A percentile compares a stretch with the other conserved stretches of the same genome.
Conservation (phyloP, 92 coral and sea anemone genomes). For the Meandrina meandrites region DNA sequence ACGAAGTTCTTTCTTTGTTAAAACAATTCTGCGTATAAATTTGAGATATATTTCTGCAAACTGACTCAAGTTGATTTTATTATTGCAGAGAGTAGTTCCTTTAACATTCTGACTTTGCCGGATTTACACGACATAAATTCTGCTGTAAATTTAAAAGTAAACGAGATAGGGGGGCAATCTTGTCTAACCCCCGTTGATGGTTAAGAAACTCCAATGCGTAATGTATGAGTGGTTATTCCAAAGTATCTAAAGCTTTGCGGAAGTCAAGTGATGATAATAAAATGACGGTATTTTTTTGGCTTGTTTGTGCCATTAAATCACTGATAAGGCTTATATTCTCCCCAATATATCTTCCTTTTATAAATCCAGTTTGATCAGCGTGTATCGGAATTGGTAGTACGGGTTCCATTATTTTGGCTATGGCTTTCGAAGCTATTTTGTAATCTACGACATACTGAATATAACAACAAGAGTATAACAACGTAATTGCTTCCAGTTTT, state of each 20-base stretch:
- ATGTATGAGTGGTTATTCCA: not conserved
- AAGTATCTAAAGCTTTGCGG: not conserved
- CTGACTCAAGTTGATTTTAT: too few relatives aligned
- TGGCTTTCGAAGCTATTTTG: not conserved
- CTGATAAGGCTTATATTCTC: not conserved
- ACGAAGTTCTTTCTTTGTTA: not conserved
- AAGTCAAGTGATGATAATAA: not conserved
- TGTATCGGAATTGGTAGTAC: not conserved
- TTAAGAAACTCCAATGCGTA: too few relatives aligned
- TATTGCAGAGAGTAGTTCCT: too few relatives aligned
- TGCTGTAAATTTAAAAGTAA: too few relatives aligned
- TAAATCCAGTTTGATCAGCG: not conserved
- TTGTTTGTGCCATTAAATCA: conserved; percentile 5
- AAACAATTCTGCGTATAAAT: not conserved
- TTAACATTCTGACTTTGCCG: too few relatives aligned
- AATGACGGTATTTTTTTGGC: not conserved
- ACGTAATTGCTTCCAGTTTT: conserved; percentile 6
- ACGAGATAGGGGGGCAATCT: too few relatives aligned
- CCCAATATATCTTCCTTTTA: not conserved
- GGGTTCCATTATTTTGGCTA: not conserved
- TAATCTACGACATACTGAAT: too few relatives aligned
- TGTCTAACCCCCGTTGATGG: too few relatives aligned
- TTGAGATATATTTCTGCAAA: not conserved
- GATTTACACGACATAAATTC: too few relatives aligned
- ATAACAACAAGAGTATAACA: too few relatives aligned